phyloP scores from a whole-genome alignment of 2,797 vertebrate species.

The Chloroceryle amazona region DNA sequence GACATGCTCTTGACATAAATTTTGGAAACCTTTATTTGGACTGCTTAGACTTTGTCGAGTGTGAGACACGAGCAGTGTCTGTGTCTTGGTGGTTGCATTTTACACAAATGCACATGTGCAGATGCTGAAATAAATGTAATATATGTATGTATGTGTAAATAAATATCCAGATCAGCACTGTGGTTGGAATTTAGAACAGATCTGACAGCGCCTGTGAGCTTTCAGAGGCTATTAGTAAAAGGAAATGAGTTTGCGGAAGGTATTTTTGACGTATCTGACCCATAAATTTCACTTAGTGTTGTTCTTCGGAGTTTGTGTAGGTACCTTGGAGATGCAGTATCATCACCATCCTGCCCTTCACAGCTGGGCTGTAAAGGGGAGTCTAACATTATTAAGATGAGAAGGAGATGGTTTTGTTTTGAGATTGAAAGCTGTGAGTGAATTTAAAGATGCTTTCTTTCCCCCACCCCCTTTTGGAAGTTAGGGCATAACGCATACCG shows the following conservation, averaged over 20 bases:
- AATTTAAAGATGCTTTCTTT: not conserved
- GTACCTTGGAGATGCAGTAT: not conserved
- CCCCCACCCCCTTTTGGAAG: not conserved
- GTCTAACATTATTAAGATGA: not conserved
- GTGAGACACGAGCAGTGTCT: conserved; percentile 17
- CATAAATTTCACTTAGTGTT: conserved; percentile 1
- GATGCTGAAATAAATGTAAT: not conserved
- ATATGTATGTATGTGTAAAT: conserved; percentile 16
- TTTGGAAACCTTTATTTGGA: conserved; percentile 22
- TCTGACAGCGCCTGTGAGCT: not conserved
- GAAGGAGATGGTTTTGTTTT: not conserved
- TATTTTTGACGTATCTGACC: conserved; percentile 45
- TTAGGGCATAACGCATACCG: not conserved
- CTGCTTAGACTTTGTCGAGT: conserved; percentile 17
- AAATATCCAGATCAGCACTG: not conserved
- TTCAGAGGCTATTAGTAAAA: conserved; percentile 6
- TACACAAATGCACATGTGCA: conserved; percentile 8
- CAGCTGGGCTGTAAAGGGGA: not conserved
- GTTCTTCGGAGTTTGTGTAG: not conserved
- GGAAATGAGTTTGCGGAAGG: conserved; percentile 8
- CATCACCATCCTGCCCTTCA: not conserved
- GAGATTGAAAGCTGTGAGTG: not conserved
- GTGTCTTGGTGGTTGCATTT: conserved; percentile 8
- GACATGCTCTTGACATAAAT: conserved; percentile 23
- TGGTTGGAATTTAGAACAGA: conserved; percentile 4